Evolutionary conservation across 2,888 invertebrate species (phyloP).

Genomic region (Philonicus albiceps): DNA sequence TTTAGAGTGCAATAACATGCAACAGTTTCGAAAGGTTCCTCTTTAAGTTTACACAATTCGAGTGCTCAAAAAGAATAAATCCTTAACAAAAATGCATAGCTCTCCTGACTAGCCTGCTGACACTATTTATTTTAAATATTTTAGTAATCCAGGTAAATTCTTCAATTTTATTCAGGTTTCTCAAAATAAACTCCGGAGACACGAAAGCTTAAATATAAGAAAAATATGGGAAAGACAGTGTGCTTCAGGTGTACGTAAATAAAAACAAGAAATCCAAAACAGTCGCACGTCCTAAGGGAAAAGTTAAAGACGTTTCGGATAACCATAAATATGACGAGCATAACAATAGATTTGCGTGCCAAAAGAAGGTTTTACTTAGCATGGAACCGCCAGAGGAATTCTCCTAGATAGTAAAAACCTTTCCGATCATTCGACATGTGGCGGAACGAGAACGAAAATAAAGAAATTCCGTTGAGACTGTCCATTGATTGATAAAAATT

Average conservation of each 20-base stretch:
- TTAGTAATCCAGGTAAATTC: neutral
- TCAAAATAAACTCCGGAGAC: neutral
- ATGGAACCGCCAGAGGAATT: neutral
- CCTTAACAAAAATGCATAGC: neutral
- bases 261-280: neutral
- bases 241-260: neutral
- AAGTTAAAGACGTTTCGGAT: neutral
- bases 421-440: neutral
- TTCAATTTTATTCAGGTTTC: neutral
- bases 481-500: neutral
- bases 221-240: neutral
- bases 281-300: neutral
- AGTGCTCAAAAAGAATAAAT: neutral
- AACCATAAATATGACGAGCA: neutral
- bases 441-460: neutral
- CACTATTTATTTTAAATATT: neutral
- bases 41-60: neutral
- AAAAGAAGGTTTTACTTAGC: neutral
- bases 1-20: neutral
- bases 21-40: neutral
- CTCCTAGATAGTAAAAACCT: neutral
- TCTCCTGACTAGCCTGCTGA: neutral
- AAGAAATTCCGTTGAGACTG: neutral
- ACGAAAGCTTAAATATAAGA: neutral
- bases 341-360: neutral